phyloP scores from a whole-genome alignment of 2,888 invertebrate species.

The Sinotaia quadrata region DNA sequence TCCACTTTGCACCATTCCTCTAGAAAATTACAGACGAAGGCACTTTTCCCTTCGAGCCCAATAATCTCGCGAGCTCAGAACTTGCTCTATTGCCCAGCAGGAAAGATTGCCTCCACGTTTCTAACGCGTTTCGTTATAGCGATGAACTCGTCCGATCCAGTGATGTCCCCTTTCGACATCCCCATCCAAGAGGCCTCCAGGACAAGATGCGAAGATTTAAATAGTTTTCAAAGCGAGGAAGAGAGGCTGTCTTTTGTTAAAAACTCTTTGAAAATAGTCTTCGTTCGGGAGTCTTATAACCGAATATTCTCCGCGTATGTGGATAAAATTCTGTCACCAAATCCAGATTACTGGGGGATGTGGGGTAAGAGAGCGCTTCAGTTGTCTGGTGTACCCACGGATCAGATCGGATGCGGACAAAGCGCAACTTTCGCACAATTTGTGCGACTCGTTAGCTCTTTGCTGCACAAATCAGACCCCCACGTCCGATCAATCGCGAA shows the following conservation, averaged over 20 bases:
- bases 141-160: neutral
- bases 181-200: constrained; percentile 16
- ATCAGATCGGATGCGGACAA: constrained; percentile 22
- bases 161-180: constrained; percentile 6
- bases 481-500: constrained; percentile 36
- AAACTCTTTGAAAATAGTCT: constrained; percentile 26
- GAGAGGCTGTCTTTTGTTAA: constrained; percentile 1
- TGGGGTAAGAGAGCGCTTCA: constrained; percentile 30
- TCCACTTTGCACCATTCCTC: too few relatives aligned
- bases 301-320: constrained; percentile 42
- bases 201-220: neutral
- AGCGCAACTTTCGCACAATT: constrained; percentile 35
- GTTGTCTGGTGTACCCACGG: neutral
- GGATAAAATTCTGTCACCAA: constrained; percentile 43
- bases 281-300: constrained; percentile 41
- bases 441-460: constrained; percentile 10
- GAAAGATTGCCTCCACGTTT: constrained; percentile 36
- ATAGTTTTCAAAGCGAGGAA: neutral
- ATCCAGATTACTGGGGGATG: constrained; percentile 39
- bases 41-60: constrained; percentile 13
- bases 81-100: constrained; percentile 30
- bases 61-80: constrained; percentile 21
- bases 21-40: neutral
- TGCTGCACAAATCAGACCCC: constrained; percentile 22
- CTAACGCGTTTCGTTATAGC: constrained; percentile 20